Percentiles rank a stretch among this genome's conserved stretches.
Evolutionary conservation across 2,113 vertebrate species (phyloP).

Genomic region (Nematolebias whitei): DNA sequence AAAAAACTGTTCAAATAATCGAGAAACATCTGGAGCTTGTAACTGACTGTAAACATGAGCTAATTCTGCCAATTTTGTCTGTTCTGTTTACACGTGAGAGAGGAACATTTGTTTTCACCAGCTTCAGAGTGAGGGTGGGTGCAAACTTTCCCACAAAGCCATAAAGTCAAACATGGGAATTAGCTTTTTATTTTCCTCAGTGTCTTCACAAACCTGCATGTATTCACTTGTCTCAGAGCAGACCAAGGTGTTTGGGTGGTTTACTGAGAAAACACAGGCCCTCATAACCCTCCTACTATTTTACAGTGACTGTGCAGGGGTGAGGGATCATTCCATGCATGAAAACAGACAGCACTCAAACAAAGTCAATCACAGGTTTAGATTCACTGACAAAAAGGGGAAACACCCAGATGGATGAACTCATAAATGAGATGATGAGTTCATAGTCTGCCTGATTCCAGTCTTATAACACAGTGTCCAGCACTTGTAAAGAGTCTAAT

Average conservation of each 20-base stretch:
- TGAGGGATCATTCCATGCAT: no score
- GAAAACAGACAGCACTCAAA: no score
- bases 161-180: slow-evolving; percentile 30
- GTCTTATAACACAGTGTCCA: no score
- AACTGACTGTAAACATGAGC: slow-evolving; percentile 9
- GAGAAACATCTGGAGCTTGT: slow-evolving; percentile 36
- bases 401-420: no score
- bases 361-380: no score
- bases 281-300: slow-evolving; percentile 45
- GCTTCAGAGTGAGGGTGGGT: slow-evolving; percentile 42
- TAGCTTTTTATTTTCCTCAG: slow-evolving; percentile 26
- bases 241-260: slow-evolving; percentile 66
- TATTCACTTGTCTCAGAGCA: slow-evolving; percentile 45
- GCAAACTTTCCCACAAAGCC: slow-evolving; percentile 44
- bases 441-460: no score
- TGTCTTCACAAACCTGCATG: slow-evolving; percentile 19
- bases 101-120: slow-evolving; percentile 52
- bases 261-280: slow-evolving; percentile 51
- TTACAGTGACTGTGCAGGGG: slow-evolving; percentile 53
- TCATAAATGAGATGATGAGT: no score
- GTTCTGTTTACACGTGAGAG: slow-evolving; percentile 48
- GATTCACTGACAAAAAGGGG: no score
- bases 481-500: no score
- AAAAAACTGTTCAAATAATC: slow-evolving; percentile 1
- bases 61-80: slow-evolving; percentile 28